Evolutionary conservation across 2,888 invertebrate species (phyloP).

Genomic region (Lochmaea capreae): DNA sequence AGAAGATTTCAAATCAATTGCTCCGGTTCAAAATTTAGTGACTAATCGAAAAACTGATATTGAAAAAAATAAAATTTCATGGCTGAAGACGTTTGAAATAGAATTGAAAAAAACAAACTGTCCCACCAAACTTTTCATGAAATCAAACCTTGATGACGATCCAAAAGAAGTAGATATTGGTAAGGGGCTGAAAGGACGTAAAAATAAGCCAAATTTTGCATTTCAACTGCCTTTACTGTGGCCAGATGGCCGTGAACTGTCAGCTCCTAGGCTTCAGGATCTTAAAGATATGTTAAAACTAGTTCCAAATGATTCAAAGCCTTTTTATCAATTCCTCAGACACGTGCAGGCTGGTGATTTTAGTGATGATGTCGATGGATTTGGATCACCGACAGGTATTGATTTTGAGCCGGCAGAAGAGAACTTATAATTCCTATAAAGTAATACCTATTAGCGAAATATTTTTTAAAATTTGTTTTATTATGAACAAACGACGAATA

Average conservation of each 20-base stretch:
- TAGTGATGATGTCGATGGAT: constrained; percentile 15
- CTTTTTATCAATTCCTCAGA: constrained; percentile 17
- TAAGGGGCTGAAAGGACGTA: constrained; percentile 9
- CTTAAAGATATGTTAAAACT: constrained; percentile 21
- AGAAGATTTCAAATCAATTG: constrained; percentile 37
- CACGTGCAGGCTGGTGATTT: constrained; percentile 16
- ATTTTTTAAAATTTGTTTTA: too few relatives aligned
- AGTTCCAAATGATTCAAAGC: constrained; percentile 16
- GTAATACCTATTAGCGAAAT: too few relatives aligned
- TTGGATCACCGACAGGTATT: constrained; percentile 5
- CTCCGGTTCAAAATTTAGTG: constrained; percentile 31
- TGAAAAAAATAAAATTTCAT: constrained; percentile 30
- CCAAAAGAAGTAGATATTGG: neutral
- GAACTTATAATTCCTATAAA: too few relatives aligned
- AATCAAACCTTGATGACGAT: neutral
- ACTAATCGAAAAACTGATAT: constrained; percentile 19
- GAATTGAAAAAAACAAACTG: constrained; percentile 36
- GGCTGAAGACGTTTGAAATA: constrained; percentile 39
- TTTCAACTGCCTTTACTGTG: neutral
- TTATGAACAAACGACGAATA: too few relatives aligned
- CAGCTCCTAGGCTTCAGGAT: constrained; percentile 10
- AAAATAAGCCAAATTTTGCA: neutral
- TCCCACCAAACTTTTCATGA: constrained; percentile 7
- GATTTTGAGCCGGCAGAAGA: constrained; percentile 13
- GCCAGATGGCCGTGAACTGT: constrained; percentile 18